Percentiles rank a stretch among this genome's conserved stretches.
phyloP scores from a whole-genome alignment of 1,140 invertebrate species.

The Temnothorax curvispinosus region DNA sequence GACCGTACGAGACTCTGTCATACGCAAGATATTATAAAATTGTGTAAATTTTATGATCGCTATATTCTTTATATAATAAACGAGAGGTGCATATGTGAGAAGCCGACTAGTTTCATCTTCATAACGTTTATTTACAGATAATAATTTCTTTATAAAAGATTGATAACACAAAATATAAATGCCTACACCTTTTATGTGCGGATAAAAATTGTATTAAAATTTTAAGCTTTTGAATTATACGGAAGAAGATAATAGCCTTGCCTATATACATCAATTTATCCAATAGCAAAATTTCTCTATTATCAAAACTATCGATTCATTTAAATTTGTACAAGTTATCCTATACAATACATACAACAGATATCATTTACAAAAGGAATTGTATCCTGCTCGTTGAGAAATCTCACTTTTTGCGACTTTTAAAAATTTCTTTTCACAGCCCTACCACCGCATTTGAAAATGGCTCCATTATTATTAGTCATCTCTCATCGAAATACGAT shows the following conservation, averaged over 20 bases:
- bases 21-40: slow-evolving; percentile 78
- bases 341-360: background rate
- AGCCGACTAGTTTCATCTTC: background rate
- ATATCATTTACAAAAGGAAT: background rate
- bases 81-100: slow-evolving; percentile 69
- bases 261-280: background rate
- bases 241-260: background rate
- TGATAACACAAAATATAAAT: slow-evolving; percentile 31
- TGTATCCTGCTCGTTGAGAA: background rate
- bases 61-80: slow-evolving; percentile 83
- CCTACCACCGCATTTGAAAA: background rate
- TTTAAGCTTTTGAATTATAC: background rate
- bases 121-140: slow-evolving; percentile 68
- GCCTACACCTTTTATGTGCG: background rate
- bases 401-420: background rate
- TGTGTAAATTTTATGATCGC: slow-evolving; percentile 79
- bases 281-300: background rate
- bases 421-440: background rate
- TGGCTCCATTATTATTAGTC: background rate
- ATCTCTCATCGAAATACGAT: background rate
- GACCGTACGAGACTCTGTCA: slow-evolving; percentile 11
- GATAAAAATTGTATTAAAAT: background rate
- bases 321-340: slow-evolving; percentile 11
- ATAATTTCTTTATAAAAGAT: slow-evolving; percentile 67
- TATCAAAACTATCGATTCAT: background rate